Evolutionary conservation across 2,113 vertebrate genomes (phyloP).

Genomic region (Rhinichthys klamathensis): DNA sequence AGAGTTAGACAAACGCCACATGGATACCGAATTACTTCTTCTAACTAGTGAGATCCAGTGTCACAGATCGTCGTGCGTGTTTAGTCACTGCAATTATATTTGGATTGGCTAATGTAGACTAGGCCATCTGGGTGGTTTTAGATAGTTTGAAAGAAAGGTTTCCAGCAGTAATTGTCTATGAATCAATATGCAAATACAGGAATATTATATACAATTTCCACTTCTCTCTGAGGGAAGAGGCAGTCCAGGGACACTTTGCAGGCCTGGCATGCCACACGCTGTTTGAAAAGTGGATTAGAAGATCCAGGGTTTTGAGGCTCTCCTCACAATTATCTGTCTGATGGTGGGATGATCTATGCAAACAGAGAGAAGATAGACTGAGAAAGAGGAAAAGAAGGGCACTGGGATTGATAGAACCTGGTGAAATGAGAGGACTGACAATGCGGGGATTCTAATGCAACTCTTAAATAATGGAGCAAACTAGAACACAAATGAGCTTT

Average conservation of each 20-base stretch:
- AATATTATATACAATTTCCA: slow-evolving; percentile 6
- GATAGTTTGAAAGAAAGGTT: slow-evolving; percentile 33
- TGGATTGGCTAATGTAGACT: slow-evolving; percentile 21
- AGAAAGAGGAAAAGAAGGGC: slow-evolving; percentile 31
- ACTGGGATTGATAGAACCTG: slow-evolving; percentile 4
- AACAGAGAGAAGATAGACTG: slow-evolving; percentile 35
- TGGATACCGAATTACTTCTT: slow-evolving; percentile 30
- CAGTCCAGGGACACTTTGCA: slow-evolving; percentile 5
- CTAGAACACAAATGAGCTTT: slow-evolving; percentile 41
- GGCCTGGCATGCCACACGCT: slow-evolving; percentile 13
- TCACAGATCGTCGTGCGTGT: slow-evolving; percentile 34
- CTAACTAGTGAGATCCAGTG: slow-evolving; percentile 37
- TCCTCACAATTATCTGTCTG: slow-evolving; percentile 54
- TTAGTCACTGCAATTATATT: slow-evolving; percentile 36
- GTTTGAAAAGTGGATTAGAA: slow-evolving; percentile 51
- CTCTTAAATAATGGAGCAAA: neutral
- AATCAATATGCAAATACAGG: slow-evolving; percentile 25
- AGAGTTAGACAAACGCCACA: slow-evolving; percentile 27
- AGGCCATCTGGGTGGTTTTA: slow-evolving; percentile 30
- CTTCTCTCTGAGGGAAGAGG: neutral
- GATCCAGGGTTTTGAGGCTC: slow-evolving; percentile 46
- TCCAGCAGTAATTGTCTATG: slow-evolving; percentile 34
- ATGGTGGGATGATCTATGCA: slow-evolving; percentile 46
- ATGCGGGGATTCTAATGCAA: slow-evolving; percentile 7
- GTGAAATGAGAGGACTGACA: slow-evolving; percentile 51